Percentiles rank a stretch among this genome's conserved stretches.
phyloP scores from a whole-genome alignment of 37 sponge, comb jelly and placozoan genomes.

The Dysidea cf. avara region DNA sequence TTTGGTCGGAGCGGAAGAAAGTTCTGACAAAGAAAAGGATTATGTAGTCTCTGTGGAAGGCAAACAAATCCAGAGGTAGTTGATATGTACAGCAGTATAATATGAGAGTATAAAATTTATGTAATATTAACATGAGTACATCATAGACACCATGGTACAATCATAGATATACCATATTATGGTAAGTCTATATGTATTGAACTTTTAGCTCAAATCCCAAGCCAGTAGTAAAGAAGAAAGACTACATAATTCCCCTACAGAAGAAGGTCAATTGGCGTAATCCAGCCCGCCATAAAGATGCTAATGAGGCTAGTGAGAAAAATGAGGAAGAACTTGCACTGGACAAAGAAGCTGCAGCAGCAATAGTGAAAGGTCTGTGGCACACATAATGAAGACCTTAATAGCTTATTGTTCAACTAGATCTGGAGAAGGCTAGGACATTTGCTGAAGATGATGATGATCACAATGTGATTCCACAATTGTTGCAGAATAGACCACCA shows the following conservation, averaged over 20 bases:
- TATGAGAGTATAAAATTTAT: background rate
- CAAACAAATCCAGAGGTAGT: conserved; percentile 64
- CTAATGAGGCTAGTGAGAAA: background rate
- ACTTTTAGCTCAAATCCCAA: conserved; percentile 38
- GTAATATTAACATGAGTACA: background rate
- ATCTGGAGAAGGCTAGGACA: conserved; percentile 8
- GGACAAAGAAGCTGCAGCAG: conserved; percentile 67
- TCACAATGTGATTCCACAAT: conserved; percentile 42
- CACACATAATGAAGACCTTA: background rate
- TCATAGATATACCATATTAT: no score
- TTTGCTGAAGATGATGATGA: conserved; percentile 12
- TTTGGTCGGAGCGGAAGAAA: background rate
- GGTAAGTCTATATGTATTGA: background rate
- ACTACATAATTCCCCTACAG: conserved; percentile 55
- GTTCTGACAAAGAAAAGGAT: conserved; percentile 38
- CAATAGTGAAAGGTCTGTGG: conserved; percentile 59
- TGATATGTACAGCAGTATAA: no score
- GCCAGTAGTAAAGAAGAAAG: conserved; percentile 24
- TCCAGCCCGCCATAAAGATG: background rate
- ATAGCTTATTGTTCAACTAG: conserved; percentile 1
- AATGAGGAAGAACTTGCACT: conserved; percentile 32
- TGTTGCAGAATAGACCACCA: conserved; percentile 67
- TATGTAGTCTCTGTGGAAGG: conserved; percentile 54
- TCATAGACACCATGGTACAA: background rate
- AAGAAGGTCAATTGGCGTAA: conserved; percentile 43